These are phyloP conservation scores for Clarias macrocephalus DNA, from an alignment of 2,113 vertebrate genomes.

Conservation along the genomic window DNA sequence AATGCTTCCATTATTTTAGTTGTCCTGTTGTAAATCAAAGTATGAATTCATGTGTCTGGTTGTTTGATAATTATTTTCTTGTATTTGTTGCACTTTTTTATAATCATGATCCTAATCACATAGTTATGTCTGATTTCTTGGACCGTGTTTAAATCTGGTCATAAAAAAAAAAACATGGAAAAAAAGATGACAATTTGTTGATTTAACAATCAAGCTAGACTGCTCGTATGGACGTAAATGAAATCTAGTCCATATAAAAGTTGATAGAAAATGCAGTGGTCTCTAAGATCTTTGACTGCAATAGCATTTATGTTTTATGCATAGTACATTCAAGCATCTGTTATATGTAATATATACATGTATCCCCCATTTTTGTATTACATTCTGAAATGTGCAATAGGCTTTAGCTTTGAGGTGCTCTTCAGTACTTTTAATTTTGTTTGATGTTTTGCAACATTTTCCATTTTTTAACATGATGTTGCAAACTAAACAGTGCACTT, in stretches of 20 bases:
- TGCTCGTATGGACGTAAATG: constrained; percentile 52
- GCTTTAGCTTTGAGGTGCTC: constrained; percentile 87
- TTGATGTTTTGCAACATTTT: constrained; percentile 36
- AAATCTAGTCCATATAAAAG: constrained; percentile 56
- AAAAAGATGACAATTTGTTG: constrained; percentile 73
- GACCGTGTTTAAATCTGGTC: constrained; percentile 81
- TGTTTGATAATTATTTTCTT: constrained; percentile 58
- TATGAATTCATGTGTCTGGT: constrained; percentile 71
- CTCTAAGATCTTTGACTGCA: constrained; percentile 85
- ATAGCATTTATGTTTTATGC: constrained; percentile 82
- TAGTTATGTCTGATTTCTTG: constrained; percentile 79
- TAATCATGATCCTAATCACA: constrained; percentile 72
- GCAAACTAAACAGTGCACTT: constrained; percentile 44
- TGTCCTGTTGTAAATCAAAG: constrained; percentile 58
- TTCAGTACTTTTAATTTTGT: constrained; percentile 48
- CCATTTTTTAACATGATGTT: constrained; percentile 15
- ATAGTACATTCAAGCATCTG: constrained; percentile 76
- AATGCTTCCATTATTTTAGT: constrained; percentile 82
- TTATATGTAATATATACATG: constrained; percentile 72
- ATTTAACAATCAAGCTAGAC: constrained; percentile 86
- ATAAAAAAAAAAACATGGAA: constrained; percentile 70
- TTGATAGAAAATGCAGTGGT: constrained; percentile 79
- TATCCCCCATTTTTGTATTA: constrained; percentile 77
- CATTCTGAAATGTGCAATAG: constrained; percentile 97
- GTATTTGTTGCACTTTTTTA: constrained; percentile 52